Evolutionary conservation across 2,888 invertebrate species (phyloP), one percentile per base, ranked within the genome.

Genomic region (Euplexia lucipara): DNA sequence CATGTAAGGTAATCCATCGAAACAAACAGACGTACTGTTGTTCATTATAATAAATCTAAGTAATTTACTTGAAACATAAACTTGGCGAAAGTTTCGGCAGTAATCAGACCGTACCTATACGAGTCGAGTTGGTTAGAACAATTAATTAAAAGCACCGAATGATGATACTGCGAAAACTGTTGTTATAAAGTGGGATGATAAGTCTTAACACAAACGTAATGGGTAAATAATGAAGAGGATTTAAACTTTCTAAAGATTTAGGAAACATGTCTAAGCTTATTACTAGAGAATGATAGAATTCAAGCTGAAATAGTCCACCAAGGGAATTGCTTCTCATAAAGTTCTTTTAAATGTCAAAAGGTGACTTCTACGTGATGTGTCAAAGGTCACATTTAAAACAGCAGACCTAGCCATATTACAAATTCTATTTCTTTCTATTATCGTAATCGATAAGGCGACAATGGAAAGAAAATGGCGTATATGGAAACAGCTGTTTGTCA

Each of bases 21-120:
- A 51, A 51, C 45, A 54, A 47, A 37, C 34, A 59, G 32, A 26
- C 45, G 12, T 51, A 63, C 35, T 58, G 18, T 32, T 32, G 66
- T 59, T 73, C 39, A 71, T 71, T 62, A 63, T 78, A 73, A 73
- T 65, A 47, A 73, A 77, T 58, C n/a, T 62, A 77, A 77, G 57
- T 56, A 59, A 45, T 45, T 64, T 53, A 54, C 78, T 72, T 73
- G 47, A 52, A 73, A 73, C 78, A 56, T 72, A 52, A 72, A 65
- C 66, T 54, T 4, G 22, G 18, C 2, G 18, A 65, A 72, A 73
- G 58, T 73, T 73, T 73, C 4, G 47, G 53, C 74, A 73, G 73
- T 73, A 78, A 52, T 78, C 74, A 71, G 63, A 76, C 78, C 78
- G 34, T 65, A 26, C 26, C 26, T 26, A 65, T 56, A 78, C 56